Conservation (phyloP, 2,113 vertebrate species). For the Pelobates fuscus region DNA sequence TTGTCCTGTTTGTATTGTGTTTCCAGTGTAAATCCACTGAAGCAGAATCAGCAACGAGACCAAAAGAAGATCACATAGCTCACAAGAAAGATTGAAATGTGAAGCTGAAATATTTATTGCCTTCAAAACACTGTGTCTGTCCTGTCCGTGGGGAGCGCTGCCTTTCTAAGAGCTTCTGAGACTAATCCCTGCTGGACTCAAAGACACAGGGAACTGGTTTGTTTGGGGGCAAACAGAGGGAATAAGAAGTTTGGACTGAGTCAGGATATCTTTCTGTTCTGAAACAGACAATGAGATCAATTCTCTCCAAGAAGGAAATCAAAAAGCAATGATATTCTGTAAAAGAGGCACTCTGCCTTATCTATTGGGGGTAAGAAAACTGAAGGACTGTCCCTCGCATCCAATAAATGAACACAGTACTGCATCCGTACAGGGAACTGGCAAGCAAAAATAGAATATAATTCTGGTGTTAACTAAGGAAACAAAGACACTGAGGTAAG, state of each 20-base stretch:
- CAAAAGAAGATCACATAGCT: constrained; percentile 86
- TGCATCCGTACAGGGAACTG: too few relatives aligned
- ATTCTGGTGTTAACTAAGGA: too few relatives aligned
- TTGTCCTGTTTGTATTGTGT: not conserved
- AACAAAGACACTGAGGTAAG: too few relatives aligned
- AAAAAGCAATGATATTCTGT: too few relatives aligned
- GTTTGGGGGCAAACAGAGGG: too few relatives aligned
- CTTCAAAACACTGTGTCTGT: constrained; percentile 78
- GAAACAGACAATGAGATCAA: not conserved
- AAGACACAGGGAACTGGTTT: constrained; percentile 62
- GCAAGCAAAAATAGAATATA: too few relatives aligned
- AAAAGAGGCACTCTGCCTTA: too few relatives aligned
- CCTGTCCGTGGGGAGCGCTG: constrained; percentile 69
- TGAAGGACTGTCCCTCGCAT: too few relatives aligned
- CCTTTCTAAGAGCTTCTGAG: constrained; percentile 64
- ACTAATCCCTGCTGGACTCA: constrained; percentile 67
- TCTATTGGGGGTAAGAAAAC: too few relatives aligned
- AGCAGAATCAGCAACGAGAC: constrained; percentile 87
- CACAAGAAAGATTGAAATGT: constrained; percentile 83
- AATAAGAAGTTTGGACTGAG: constrained; percentile 4
- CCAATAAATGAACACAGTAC: too few relatives aligned
- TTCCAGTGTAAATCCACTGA: constrained; percentile 75
- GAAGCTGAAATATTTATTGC: constrained; percentile 90
- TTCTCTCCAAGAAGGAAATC: not conserved
- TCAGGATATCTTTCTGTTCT: not conserved